A percentile compares a stretch with the other conserved stretches of the same genome.
Evolutionary conservation across 2,797 vertebrate species (phyloP).

Genomic region (Setipinna tenuifilis): DNA sequence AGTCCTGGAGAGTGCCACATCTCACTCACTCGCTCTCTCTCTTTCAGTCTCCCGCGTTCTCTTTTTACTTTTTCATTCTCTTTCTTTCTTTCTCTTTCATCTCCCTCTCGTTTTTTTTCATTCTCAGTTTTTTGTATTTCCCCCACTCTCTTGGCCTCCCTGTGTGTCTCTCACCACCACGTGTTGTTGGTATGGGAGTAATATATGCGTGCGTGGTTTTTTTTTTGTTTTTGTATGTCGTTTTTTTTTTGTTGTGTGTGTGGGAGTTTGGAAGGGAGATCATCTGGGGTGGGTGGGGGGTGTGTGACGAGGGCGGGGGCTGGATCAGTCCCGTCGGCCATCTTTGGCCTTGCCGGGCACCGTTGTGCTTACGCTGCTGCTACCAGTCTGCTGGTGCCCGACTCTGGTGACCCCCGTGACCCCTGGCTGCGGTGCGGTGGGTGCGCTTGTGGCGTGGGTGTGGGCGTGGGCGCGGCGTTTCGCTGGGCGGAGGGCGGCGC

Average conservation of each 20-base stretch:
- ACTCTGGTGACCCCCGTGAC: slow-evolving; percentile 48
- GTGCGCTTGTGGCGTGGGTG: not conserved
- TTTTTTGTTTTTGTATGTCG: slow-evolving; percentile 39
- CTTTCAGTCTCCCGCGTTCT: not conserved
- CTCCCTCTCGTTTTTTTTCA: not conserved
- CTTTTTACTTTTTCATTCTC: not conserved
- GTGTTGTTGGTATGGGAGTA: slow-evolving; percentile 51
- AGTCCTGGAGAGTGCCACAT: slow-evolving; percentile 35
- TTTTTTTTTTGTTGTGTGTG: slow-evolving; percentile 5
- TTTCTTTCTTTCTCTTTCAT: not conserved
- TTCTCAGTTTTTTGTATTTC: not conserved
- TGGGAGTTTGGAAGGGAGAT: not conserved
- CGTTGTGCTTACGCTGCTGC: slow-evolving; percentile 75
- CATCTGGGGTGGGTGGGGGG: too few relatives aligned
- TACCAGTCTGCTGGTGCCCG: slow-evolving; percentile 61
- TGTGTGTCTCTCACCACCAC: slow-evolving; percentile 64
- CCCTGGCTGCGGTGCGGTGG: not conserved
- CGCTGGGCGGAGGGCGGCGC: slow-evolving; percentile 70
- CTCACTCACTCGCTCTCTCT: slow-evolving; percentile 4
- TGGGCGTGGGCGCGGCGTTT: slow-evolving; percentile 47
- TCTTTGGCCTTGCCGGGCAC: slow-evolving; percentile 74
- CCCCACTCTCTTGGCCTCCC: slow-evolving; percentile 24
- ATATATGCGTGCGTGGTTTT: slow-evolving; percentile 7
- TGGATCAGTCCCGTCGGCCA: slow-evolving; percentile 65
- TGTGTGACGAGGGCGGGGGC: not conserved